Evolutionary conservation across 1,140 invertebrate genomes (phyloP).

Genomic region (Lysiphlebus fabarum): DNA sequence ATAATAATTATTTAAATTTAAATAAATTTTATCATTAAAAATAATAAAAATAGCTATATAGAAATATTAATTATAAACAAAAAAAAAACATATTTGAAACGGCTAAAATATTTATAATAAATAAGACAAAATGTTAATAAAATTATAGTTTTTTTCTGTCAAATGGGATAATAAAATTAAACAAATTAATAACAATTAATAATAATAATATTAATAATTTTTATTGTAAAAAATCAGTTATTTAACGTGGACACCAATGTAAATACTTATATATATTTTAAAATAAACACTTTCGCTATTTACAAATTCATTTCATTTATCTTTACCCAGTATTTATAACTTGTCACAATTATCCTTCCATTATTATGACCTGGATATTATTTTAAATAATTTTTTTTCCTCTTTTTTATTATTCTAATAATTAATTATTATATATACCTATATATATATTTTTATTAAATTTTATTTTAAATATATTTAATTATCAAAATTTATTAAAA

Average conservation of each 20-base stretch:
- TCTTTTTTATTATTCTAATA: too few species aligned
- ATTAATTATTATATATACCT: too few species aligned
- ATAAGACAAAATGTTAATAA: neutral
- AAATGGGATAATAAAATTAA: conserved; percentile 17
- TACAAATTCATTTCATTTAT: conserved; percentile 53
- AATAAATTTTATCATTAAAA: too few species aligned
- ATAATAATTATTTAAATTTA: too few species aligned
- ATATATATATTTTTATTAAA: neutral
- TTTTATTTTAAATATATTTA: conserved; percentile 12
- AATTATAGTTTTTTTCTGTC: conserved; percentile 7
- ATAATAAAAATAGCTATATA: too few species aligned
- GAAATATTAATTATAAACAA: neutral
- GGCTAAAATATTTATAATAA: neutral
- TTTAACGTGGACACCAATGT: conserved; percentile 53
- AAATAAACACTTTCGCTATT: conserved; percentile 55
- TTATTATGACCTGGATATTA: neutral
- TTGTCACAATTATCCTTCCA: conserved; percentile 16
- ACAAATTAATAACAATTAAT: conserved; percentile 20
- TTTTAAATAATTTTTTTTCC: neutral
- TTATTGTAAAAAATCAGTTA: conserved; percentile 50
- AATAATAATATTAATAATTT: conserved; percentile 34
- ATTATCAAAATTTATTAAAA: neutral
- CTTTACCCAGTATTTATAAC: conserved; percentile 30
- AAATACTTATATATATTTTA: conserved; percentile 48
- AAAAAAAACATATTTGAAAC: neutral